Conservation (phyloP, 1,140 invertebrate genomes). For the Meteorus sp. region DNA sequence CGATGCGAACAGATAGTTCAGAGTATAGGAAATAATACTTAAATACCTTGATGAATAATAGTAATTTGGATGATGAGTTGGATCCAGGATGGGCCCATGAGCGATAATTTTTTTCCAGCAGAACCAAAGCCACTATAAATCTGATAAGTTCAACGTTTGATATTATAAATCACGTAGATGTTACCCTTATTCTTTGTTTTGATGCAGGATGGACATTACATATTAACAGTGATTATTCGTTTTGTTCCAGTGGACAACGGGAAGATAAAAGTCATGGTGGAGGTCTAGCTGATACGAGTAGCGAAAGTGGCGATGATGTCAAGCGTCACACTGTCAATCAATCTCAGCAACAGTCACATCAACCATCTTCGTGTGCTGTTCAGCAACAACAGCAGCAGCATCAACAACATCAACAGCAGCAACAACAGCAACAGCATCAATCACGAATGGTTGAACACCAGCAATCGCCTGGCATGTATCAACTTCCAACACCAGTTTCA, state of each 20-base stretch:
- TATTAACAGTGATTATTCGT: slow-evolving; percentile 13
- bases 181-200: not conserved
- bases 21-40: too few species aligned
- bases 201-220: not conserved
- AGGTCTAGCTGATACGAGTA: slow-evolving; percentile 51
- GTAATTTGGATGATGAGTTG: too few species aligned
- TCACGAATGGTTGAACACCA: slow-evolving; percentile 49
- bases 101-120: not conserved
- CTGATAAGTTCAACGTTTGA: not conserved
- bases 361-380: slow-evolving; percentile 41
- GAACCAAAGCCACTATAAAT: too few species aligned
- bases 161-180: not conserved
- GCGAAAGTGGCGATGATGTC: slow-evolving; percentile 55
- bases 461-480: slow-evolving; percentile 58
- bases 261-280: slow-evolving; percentile 53
- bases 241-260: slow-evolving; percentile 47
- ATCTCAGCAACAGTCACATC: slow-evolving; percentile 34
- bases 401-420: slow-evolving; percentile 31
- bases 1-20: too few species aligned
- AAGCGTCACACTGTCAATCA: slow-evolving; percentile 42
- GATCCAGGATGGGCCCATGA: too few species aligned
- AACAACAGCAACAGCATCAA: slow-evolving; percentile 38
- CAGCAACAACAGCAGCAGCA: slow-evolving; percentile 32
- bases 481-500: slow-evolving; percentile 55
- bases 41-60: too few species aligned